A percentile compares a stretch with the other conserved stretches of the same genome.
These are phyloP conservation scores for Colinus virginianus DNA, from an alignment of 2,113 vertebrate genomes.

Conservation along the genomic window DNA sequence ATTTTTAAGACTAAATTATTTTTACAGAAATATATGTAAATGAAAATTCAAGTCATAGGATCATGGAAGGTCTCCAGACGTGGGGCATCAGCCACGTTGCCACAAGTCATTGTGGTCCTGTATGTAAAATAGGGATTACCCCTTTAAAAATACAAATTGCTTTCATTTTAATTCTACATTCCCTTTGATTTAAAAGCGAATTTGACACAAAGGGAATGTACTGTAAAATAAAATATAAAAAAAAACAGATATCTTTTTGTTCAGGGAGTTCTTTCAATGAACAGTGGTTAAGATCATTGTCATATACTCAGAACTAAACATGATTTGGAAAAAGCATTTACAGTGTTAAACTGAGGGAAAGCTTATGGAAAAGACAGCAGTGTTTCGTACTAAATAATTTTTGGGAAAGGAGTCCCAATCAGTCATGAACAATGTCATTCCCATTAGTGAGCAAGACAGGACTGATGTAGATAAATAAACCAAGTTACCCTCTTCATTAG, in stretches of 20 bases:
- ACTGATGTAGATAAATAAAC: slow-evolving; percentile 48
- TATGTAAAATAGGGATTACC: not conserved
- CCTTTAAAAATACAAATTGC: not conserved
- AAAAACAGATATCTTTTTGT: not conserved
- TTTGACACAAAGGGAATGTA: not conserved
- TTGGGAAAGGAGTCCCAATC: slow-evolving; percentile 20
- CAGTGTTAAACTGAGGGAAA: not conserved
- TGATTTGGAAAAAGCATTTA: not conserved
- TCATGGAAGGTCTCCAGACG: too few species aligned
- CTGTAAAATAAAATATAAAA: not conserved
- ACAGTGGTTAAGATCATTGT: not conserved
- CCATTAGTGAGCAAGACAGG: slow-evolving; percentile 19
- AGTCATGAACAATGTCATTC: slow-evolving; percentile 9
- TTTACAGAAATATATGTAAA: not conserved
- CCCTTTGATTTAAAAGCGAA: not conserved
- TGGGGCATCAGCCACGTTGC: too few species aligned
- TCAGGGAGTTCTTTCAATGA: not conserved
- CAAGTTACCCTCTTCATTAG: slow-evolving; percentile 52
- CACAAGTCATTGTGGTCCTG: not conserved
- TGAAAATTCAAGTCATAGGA: not conserved
- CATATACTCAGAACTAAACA: not conserved
- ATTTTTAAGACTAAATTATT: not conserved
- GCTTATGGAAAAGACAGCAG: not conserved
- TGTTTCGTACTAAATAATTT: slow-evolving; percentile 9
- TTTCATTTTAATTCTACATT: not conserved